Conservation (phyloP, 1,140 invertebrate species). For the Zaprionus vittiger region DNA sequence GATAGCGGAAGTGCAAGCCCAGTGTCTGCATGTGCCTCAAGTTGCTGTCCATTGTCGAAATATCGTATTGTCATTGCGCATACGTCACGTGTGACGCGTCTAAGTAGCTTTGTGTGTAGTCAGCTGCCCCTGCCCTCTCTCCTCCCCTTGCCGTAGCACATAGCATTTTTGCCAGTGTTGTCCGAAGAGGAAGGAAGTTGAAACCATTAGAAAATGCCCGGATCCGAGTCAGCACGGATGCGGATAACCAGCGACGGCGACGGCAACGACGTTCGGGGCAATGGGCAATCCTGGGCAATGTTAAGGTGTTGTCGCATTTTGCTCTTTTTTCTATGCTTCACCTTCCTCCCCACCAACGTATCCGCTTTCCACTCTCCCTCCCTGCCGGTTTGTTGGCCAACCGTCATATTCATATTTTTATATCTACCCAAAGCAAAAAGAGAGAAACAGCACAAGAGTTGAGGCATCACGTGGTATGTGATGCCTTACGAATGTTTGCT, state of each 20-base stretch:
- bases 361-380: not conserved
- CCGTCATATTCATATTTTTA: constrained; percentile 68
- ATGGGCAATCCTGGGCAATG: not conserved
- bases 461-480: constrained; percentile 16
- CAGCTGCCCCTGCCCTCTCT: not conserved
- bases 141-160: not conserved
- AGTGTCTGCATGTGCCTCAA: not conserved
- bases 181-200: constrained; percentile 75
- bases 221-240: constrained; percentile 16
- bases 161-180: not conserved
- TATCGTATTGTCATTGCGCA: constrained; percentile 42
- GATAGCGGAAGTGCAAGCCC: constrained; percentile 23
- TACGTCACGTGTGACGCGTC: constrained; percentile 46
- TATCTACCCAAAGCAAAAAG: constrained; percentile 38
- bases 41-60: constrained; percentile 3
- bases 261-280: not conserved
- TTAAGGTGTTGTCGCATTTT: constrained; percentile 60
- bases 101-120: constrained; percentile 64
- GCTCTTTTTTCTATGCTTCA: constrained; percentile 14
- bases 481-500: constrained; percentile 80
- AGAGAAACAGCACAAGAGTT: constrained; percentile 10
- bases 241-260: constrained; percentile 28
- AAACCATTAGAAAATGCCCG: constrained; percentile 77
- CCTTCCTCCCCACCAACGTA: not conserved
- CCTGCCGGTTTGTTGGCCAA: not conserved